Base-by-base conservation (phyloP, 2,888 invertebrate species). In the Dromius quadrimaculatus region DNA sequence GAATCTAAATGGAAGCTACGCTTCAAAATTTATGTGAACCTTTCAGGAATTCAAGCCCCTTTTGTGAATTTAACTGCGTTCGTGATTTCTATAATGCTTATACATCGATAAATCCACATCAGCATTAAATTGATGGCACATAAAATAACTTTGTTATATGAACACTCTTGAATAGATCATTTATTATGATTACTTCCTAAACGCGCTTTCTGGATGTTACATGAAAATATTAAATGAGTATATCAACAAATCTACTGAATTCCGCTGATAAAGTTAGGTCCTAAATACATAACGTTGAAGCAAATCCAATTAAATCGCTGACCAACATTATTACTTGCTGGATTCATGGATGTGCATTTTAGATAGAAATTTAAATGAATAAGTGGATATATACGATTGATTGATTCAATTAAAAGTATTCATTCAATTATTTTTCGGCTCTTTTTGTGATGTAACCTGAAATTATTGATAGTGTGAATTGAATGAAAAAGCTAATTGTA, bases 231-330 rank as follows among this genome's bases (percentile, higher is more conserved):
- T 13, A 32, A 54, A 54, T 28, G 50, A 54, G 17, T 54, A 54
- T 54, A 28, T 54, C 50, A 23, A 54, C 28, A 54, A 32, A 15
- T 23, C 17, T 28, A 13, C 13, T 15, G 15, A 28, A 23, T 23
- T 54, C 15, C 28, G 50, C 50, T 54, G 50, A 54, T 28, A 28
- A 13, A 13, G 50, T 15, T 54, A 54, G 4, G 28, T 13, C 50
- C 50, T 54, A 54, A 54, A 54, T 54, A 54, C 50, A 54, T 15
- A 54, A 23, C 50, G 50, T 28, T 54, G 28, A 54, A 54, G 28
- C 28, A 54, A 54, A 54, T 50, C 23, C 13, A 13, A 50, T 50
- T 23, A 50, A 23, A 50, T 54, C 28, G 50, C 50, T 54, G 50
- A 54, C 28, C 15, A 54, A 13, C 13, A 9, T 41, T 41, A 15